Evolutionary conservation across 1,140 invertebrate genomes (phyloP), one percentile per base, ranked within the genome.

Genomic region (Carposina sasakii): DNA sequence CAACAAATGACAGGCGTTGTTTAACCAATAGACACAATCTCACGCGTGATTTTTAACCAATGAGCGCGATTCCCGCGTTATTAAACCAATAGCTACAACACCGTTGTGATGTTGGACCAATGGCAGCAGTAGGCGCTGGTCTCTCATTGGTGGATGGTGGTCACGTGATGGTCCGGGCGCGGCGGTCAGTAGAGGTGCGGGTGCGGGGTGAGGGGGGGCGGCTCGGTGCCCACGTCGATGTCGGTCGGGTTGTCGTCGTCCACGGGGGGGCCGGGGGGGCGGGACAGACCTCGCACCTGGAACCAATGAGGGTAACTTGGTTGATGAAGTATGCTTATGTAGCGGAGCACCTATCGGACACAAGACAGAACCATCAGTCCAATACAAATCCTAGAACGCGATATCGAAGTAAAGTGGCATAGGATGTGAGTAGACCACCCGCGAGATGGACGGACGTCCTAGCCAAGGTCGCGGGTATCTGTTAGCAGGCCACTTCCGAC

Each of bases 201-300:
- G 20, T 30, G 28, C 28, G 28, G 28, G 28, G 28, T 10, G 58
- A 53, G 45, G 48, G 60, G 3, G 48, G 76, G 74, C 17, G 66
- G 60, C 61, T 81, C 77, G 28, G 77, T 81, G 60, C 77, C 77
- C 23, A 81, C 77, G 66, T 81, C 77, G 63, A 81, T 81, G 71
- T 81, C 77, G 5, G 62, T 44, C 3, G 75, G 75, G 6, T 67
- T 67, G 15, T 81, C 77, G 16, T 78, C 76, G n/a, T 71, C 71
- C 49, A 20, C 43, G 17, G 17, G 52, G 44, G 43, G 53, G 49
- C 31, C 60, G 54, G 44, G 58, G 50, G 42, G 59, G 50, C 63
- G 67, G 50, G 59, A 10, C 17, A 69, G 41, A 0, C 72, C 75
- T 10, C 75, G 73, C 26, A 81, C 76, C 76, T 81, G 66, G 9